A percentile compares a stretch with the other conserved stretches of the same genome.
These are phyloP conservation scores for Grallaria varia DNA, from an alignment of 2,113 vertebrate genomes.

Conservation along the genomic window DNA sequence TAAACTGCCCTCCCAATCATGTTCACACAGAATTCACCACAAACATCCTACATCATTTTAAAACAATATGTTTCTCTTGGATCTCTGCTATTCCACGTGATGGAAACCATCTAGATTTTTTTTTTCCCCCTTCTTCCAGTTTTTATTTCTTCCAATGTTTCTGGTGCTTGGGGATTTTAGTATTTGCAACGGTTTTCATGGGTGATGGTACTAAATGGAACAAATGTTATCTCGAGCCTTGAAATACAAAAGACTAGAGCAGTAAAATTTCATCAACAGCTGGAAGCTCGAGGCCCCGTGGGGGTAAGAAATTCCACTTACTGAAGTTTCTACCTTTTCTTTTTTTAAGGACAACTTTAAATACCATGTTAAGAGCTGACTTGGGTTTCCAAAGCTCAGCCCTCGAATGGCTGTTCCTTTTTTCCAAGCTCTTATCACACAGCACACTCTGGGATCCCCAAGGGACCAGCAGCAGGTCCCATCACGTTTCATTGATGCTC, in stretches of 20 bases:
- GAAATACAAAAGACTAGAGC: conserved; percentile 41
- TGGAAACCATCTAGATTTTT: neutral
- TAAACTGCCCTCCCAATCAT: neutral
- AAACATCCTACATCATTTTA: neutral
- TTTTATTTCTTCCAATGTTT: neutral
- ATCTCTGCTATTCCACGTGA: neutral
- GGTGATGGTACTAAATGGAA: neutral
- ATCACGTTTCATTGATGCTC: neutral
- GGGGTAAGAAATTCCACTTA: neutral
- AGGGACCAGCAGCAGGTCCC: neutral
- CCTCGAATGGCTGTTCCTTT: neutral
- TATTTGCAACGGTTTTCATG: neutral
- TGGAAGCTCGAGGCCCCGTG: conserved; percentile 30
- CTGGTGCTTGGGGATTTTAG: neutral
- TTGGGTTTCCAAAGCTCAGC: conserved; percentile 48
- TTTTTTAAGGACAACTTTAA: conserved; percentile 17
- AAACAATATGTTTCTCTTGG: neutral
- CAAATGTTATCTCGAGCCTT: neutral
- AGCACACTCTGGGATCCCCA: conserved; percentile 7
- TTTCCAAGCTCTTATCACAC: neutral
- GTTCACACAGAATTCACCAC: neutral
- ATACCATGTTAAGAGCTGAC: neutral
- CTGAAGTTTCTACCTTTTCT: neutral
- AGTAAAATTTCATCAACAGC: conserved; percentile 27
- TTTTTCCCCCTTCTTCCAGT: neutral